Evolutionary conservation across 2,888 invertebrate genomes (phyloP).

Genomic region (Punctoribates punctum): DNA sequence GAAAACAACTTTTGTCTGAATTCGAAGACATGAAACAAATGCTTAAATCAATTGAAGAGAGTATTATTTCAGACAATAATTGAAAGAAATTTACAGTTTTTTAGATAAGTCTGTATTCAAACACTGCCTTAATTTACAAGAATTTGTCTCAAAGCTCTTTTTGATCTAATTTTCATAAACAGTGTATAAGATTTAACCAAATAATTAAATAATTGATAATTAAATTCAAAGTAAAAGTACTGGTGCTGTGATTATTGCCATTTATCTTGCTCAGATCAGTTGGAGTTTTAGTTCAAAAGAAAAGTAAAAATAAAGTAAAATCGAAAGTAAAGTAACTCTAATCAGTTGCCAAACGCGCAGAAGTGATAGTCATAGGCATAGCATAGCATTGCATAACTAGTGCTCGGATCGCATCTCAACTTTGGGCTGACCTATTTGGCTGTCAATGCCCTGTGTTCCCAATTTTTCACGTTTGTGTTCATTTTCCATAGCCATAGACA

Average conservation of each 20-base stretch:
- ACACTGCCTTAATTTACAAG: constrained; percentile 6
- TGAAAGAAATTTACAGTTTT: neutral
- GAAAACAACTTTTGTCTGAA: constrained; percentile 17
- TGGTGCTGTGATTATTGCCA: no score
- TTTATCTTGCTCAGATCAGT: no score
- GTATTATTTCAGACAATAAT: neutral
- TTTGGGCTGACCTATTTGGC: constrained; percentile 18
- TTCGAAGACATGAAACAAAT: constrained; percentile 34
- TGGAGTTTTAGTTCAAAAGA: no score
- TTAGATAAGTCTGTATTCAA: neutral
- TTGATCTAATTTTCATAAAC: neutral
- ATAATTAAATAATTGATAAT: no score
- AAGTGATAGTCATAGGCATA: neutral
- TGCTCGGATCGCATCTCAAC: constrained; percentile 23
- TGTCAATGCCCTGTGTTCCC: constrained; percentile 33
- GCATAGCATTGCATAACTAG: constrained; percentile 12
- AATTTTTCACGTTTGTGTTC: constrained; percentile 34
- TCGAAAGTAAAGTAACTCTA: neutral
- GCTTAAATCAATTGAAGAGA: constrained; percentile 12
- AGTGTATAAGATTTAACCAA: no score
- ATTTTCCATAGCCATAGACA: constrained; percentile 14
- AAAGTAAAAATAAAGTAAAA: neutral
- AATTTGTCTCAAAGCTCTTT: neutral
- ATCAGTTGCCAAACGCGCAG: constrained; percentile 9
- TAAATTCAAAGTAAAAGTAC: no score